Evolutionary conservation across 1,140 invertebrate species (phyloP), one percentile per base, ranked within the genome.

Genomic region (Acyrthosiphon pisum): DNA sequence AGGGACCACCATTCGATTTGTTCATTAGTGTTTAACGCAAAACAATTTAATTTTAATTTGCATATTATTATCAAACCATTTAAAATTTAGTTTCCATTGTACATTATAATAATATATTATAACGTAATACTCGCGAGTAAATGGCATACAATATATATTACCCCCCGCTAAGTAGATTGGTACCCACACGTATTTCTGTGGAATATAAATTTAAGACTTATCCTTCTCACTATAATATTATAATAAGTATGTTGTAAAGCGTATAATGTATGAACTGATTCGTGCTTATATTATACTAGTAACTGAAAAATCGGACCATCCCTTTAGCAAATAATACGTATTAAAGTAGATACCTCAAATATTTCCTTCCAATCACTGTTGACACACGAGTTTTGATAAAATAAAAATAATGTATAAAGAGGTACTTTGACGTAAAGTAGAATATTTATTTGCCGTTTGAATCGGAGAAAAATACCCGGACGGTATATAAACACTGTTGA

Each of bases 111-210:
- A 60, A 22, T 18, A n/a, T 76, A 76, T n/a, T 30, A 76, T n/a
- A 18, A 76, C 14, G 30, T 30, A n/a, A 68, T 76, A 76, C 30
- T n/a, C 18, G 14, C 2, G 14, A 76, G n/a, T 2, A 2, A 76
- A n/a, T n/a, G 0, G n/a, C 18, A 53, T 76, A 20, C n/a, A 76
- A 76, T 68, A 68, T 7, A n/a, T 18, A 76, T 76, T 68, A 68
- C 30, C 30, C 3, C 8, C 0, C 14, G 0, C 14, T 76, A 6
- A 6, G 6, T 20, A 18, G 2, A 7, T 20, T 1, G 53, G 1
- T 14, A 41, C 41, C 41, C 2, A 41, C 4, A n/a, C 11, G 60
- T 76, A 76, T 76, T 76, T 76, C 60, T 76, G 3, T 76, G 6
- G 30, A 76, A 76, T 76, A 76, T 76, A n/a, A n/a, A 76, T 76